Evolutionary conservation across 2,888 invertebrate genomes (phyloP), one percentile per base, ranked within the genome.

Genomic region (Eugnorisma glareosa): DNA sequence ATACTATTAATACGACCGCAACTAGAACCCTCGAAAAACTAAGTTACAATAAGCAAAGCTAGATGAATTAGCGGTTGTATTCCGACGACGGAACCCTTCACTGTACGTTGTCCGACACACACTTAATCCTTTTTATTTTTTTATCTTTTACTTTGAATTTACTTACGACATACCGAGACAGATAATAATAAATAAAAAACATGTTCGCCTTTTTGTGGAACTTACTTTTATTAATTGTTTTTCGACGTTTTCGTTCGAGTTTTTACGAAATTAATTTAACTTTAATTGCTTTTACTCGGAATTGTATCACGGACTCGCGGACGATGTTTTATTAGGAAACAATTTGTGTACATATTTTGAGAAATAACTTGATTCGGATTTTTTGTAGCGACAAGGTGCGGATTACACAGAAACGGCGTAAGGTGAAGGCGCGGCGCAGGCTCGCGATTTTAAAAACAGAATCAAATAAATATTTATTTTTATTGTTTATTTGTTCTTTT

Each of bases 201-300:
- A 61, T 67, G 57, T 51, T 69, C 67, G 73, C 59, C 64, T 79
- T 82, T 88, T 81, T 82, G 37, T 69, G 40, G 24, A 37, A 35
- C 24, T 67, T 64, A 40, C 77, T 84, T 81, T 84, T 75, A 45
- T 68, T 72, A 73, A 83, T 76, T 82, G 74, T 75, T 75, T 73
- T 71, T 63, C 24, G 40, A 67, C 63, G 57, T 73, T 86, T 73
- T 80, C 40, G 80, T 71, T 40, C 18, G 67, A 74, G 75, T 80
- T 75, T 73, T 84, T 77, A 31, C n/a, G 3, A 67, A 71, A 84
- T 73, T 71, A 68, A 83, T 73, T 70, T 37, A 59, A 57, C 4
- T 72, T 67, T 75, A 73, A 86, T 86, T 84, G 43, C 64, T 61
- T 67, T 77, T 85, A 75, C 86, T 61, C 40, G 75, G 85, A 85